Percentiles rank a stretch among this genome's conserved stretches.
These are phyloP conservation scores for Heliconius aoede DNA, from an alignment of 2,888 invertebrate genomes.

Conservation along the genomic window DNA sequence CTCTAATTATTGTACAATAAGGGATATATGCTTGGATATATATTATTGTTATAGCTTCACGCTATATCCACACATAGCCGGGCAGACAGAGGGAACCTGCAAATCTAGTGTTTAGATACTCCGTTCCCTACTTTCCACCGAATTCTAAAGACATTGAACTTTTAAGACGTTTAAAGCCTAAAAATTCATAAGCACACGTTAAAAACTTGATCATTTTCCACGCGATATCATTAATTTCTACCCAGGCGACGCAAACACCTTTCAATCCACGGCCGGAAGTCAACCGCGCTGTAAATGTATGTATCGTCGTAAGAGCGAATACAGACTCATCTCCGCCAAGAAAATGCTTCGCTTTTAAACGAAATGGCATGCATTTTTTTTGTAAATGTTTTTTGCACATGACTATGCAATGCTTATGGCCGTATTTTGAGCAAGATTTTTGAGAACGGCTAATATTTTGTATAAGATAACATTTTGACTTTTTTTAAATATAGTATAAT, in stretches of 20 bases:
- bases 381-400: conserved; percentile 35
- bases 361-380: conserved; percentile 34
- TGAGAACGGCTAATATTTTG: conserved; percentile 36
- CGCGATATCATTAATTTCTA: conserved; percentile 18
- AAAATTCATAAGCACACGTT: not conserved
- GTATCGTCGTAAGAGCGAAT: conserved; percentile 26
- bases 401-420: conserved; percentile 35
- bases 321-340: conserved; percentile 46
- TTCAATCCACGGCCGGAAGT: conserved; percentile 34
- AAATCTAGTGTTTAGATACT: too few species aligned
- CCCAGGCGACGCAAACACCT: conserved; percentile 29
- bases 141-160: too few species aligned
- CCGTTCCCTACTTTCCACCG: too few species aligned
- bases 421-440: conserved; percentile 36
- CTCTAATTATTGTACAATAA: not conserved
- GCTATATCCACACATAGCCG: too few species aligned
- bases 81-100: too few species aligned
- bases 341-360: conserved; percentile 39
- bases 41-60: too few species aligned
- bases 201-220: not conserved
- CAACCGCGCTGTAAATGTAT: conserved; percentile 37
- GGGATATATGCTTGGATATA: too few species aligned
- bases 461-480: conserved; percentile 7
- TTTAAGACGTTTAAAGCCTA: not conserved
- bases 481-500: too few species aligned